Base-by-base conservation (phyloP, 1,140 invertebrate species). In the Parapsyche elsis region DNA sequence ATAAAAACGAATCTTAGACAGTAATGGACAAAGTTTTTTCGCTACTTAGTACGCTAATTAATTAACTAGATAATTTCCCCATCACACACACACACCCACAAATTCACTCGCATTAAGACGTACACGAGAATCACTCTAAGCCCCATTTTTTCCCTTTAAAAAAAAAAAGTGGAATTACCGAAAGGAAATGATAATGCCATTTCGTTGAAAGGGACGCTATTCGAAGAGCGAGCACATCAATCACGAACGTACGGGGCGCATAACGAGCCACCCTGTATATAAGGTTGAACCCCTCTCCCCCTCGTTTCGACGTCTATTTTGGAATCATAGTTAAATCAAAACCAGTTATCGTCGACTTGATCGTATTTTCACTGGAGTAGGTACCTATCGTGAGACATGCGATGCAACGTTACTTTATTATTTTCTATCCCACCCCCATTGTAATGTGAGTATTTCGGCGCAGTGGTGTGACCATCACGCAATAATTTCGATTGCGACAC, bases 321-420 rank as follows among this genome's bases (percentile, higher is more conserved):
- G 1, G 16, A 67, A 67, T 16, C 21, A 26, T 67, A 67, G 26
- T 71, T 38, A 38, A 71, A 30, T 71, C 67, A 38, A n/a, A 71
- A 24, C 16, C 71, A 38, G 9, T 49, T 73, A 73, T 73, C 71
- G 45, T 21, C 38, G 24, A 64, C 30, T 71, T 24, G 67, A 73
- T 73, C 24, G 71, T 19, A 46, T 73, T 73, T 46, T 23, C 64
- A 67, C 9, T 67, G 64, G 9, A 14, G 38, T n/a, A n/a, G n/a
- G n/a, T 12, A 23, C 21, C 10, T 73, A 21, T 46, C 71, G 71
- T 73, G 71, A 73, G 71, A 73, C 71, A 73, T 73, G 71, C 71
- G 23, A 23, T 67, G 24, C 23, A 23, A 30, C 23, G 9, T 26
- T 24, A 2, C n/a, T 61, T 61, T 61, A 10, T 26, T 12, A 12